Evolutionary conservation across 2,888 invertebrate species (phyloP), one percentile per base, ranked within the genome.

Genomic region (Azorinus chamasolen): DNA sequence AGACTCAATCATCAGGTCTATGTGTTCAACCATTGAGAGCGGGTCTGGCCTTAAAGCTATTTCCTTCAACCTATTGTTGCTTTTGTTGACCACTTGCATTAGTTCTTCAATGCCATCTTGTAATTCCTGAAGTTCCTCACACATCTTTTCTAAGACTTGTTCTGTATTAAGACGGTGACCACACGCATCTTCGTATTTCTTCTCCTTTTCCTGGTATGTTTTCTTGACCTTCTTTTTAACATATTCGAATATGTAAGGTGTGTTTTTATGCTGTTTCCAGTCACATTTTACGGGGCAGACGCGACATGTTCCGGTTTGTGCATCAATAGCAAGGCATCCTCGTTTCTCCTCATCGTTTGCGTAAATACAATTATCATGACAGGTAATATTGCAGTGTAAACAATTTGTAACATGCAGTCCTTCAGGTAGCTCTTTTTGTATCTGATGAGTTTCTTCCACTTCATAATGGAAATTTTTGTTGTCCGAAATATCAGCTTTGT

Each of bases 41-140:
- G 81, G 79, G 50, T 86, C 82, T 10, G 80, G 77, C 22, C 76
- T 77, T 2, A 88, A 50, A 2, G 88, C 88, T 39, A 85, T 87
- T 58, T 84, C 61, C n/a, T 84, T 55, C 3, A 88, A 58, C n/a
- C 45, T 57, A 25, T 75, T 74, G n/a, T 57, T 61, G 25, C 65
- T 62, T 32, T 57, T 22, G 20, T 57, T 32, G 6, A 83, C 63
- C 8, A 45, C 14, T 1, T 66, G 68, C 6, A 84, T 54, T 43
- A 84, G 58, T 5, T 53, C 53, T 16, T 43, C 27, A 10, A 83
- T 69, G n/a, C 55, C 65, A 2, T 66, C 24, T 25, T 73, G 48
- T 5, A 78, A 51, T 10, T 81, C 75, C n/a, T 62, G 24, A 22
- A 83, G 54, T 18, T 62, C 53, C n/a, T 46, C 27, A 2, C 32